These are phyloP conservation scores for Odobenus rosmarus DNA, from an alignment of 2,113 vertebrate genomes.

Conservation along the genomic window DNA sequence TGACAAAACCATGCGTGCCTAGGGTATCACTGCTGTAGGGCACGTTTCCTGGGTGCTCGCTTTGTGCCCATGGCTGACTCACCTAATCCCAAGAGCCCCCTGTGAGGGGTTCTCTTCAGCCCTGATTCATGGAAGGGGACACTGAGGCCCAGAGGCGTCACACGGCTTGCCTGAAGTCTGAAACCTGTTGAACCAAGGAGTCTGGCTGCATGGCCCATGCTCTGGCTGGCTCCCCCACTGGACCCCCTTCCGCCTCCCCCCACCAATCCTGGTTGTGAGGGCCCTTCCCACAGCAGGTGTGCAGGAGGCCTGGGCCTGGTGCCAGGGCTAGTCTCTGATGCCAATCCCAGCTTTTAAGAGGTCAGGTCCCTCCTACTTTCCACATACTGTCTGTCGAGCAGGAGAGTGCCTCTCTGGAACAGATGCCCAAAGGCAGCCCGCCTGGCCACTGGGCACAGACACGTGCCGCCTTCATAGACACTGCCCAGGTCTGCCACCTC, in stretches of 20 bases:
- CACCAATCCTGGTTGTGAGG: rapidly evolving
- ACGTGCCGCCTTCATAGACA: rapidly evolving
- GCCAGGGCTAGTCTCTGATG: not conserved
- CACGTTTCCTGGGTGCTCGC: rapidly evolving
- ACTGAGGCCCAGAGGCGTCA: not conserved
- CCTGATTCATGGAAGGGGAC: not conserved
- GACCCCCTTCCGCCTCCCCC: not conserved
- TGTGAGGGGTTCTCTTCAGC: not conserved
- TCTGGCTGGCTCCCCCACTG: not conserved
- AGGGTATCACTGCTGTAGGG: rapidly evolving
- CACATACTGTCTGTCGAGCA: not conserved
- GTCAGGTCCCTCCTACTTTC: not conserved
- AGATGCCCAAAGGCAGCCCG: rapidly evolving
- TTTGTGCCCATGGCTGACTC: not conserved
- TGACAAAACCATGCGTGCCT: not conserved
- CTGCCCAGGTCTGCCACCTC: not conserved
- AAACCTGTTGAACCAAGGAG: not conserved
- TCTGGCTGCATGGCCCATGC: not conserved
- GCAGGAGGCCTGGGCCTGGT: not conserved
- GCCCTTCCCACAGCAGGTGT: not conserved
- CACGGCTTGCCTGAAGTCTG: not conserved
- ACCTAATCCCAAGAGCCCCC: not conserved
- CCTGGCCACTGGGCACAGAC: not conserved
- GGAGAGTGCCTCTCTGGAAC: not conserved
- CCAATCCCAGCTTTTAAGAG: not conserved